These are phyloP conservation scores for Ectemnius cavifrons DNA, from an alignment of 2,888 invertebrate species.

Conservation along the genomic window DNA sequence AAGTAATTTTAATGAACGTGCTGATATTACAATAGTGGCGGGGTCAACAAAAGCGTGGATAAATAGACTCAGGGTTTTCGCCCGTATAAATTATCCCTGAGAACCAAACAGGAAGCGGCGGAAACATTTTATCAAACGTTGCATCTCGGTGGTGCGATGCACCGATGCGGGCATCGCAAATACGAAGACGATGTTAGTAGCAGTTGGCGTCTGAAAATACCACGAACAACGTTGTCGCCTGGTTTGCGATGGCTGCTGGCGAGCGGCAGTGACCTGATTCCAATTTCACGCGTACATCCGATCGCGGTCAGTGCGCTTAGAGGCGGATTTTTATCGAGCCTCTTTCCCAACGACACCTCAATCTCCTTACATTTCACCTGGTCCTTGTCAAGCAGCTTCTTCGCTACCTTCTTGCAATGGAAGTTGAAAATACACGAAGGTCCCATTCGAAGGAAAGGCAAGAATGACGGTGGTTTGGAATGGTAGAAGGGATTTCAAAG, in stretches of 20 bases:
- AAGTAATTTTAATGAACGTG: no score
- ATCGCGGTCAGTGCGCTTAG: slow-evolving; percentile 51
- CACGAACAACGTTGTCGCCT: slow-evolving; percentile 44
- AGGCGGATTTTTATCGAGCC: slow-evolving; percentile 14
- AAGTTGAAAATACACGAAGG: no score
- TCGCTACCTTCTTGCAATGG: no score
- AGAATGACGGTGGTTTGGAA: no score
- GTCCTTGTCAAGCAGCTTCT: background rate
- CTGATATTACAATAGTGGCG: no score
- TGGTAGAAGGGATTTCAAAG: no score
- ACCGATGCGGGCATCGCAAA: slow-evolving; percentile 23
- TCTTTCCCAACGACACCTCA: slow-evolving; percentile 1
- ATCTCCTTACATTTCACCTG: slow-evolving; percentile 5
- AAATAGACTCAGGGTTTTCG: no score
- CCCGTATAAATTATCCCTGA: background rate
- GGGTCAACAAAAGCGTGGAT: no score
- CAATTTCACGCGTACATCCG: slow-evolving; percentile 58
- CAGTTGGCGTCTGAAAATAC: slow-evolving; percentile 55
- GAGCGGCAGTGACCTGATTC: slow-evolving; percentile 64
- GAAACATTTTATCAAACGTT: background rate
- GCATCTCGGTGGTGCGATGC: slow-evolving; percentile 25
- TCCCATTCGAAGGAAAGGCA: no score
- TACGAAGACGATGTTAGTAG: background rate
- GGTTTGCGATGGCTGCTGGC: slow-evolving; percentile 44
- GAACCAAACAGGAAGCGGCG: background rate